Evolutionary conservation across 1,140 invertebrate species (phyloP).

Genomic region (Lamellibrachia luymesi): DNA sequence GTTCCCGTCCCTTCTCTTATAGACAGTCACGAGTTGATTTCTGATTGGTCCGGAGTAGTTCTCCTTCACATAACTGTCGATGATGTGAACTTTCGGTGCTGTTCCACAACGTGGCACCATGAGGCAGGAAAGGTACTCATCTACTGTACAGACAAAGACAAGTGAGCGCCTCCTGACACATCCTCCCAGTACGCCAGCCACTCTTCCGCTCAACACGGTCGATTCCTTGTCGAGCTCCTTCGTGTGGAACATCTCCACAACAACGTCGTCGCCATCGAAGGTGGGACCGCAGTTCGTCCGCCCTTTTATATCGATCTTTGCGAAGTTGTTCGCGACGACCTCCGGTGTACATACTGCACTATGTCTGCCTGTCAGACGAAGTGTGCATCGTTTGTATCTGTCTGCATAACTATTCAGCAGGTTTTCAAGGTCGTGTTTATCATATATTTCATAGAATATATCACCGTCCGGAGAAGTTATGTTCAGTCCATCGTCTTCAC

Average conservation of each 20-base stretch:
- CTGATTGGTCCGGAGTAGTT: background rate
- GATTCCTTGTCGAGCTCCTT: conserved; percentile 14
- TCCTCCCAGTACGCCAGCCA: conserved; percentile 28
- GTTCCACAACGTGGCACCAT: conserved; percentile 45
- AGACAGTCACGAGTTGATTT: conserved; percentile 39
- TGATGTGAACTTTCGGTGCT: conserved; percentile 40
- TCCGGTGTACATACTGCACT: background rate
- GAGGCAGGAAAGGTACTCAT: conserved; percentile 39
- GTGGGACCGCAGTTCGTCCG: too few species aligned
- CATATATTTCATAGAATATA: background rate
- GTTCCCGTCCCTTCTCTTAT: conserved; percentile 36
- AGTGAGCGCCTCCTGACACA: conserved; percentile 34
- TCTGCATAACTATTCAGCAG: too few species aligned
- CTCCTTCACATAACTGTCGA: conserved; percentile 21
- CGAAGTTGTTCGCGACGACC: background rate
- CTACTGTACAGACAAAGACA: conserved; percentile 44
- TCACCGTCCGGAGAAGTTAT: background rate
- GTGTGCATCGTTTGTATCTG: too few species aligned
- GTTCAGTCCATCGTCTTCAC: background rate
- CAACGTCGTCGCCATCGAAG: conserved; percentile 41
- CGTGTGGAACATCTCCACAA: conserved; percentile 27
- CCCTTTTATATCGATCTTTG: too few species aligned
- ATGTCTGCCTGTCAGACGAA: too few species aligned
- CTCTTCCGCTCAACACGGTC: conserved; percentile 25
- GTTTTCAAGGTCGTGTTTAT: too few species aligned